Evolutionary conservation across 2,113 vertebrate genomes (phyloP).

Genomic region (Spea multiplicata): DNA sequence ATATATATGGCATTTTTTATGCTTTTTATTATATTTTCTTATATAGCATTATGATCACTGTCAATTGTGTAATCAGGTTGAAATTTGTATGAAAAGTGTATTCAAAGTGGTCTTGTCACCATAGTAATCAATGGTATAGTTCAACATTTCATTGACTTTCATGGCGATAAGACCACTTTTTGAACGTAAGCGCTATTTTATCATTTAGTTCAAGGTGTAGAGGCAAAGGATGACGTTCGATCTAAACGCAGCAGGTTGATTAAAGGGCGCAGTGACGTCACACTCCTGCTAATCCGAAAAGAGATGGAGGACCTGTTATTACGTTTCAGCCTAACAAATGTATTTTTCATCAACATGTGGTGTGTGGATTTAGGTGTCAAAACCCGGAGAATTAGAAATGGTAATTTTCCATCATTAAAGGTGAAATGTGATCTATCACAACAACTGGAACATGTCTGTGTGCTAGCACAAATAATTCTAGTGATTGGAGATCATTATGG

Average conservation of each 20-base stretch:
- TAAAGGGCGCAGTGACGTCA: conserved; percentile 6
- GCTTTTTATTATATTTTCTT: too few relatives aligned
- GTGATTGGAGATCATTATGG: conserved; percentile 82
- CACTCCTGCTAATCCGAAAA: not conserved
- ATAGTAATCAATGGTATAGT: too few relatives aligned
- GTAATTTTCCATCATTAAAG: conserved; percentile 82
- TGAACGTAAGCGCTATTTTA: too few relatives aligned
- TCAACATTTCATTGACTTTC: too few relatives aligned
- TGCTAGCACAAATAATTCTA: conserved; percentile 75
- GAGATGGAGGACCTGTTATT: conserved; percentile 40
- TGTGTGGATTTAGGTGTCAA: conserved; percentile 75
- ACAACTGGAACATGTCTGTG: conserved; percentile 81
- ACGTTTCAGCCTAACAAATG: conserved; percentile 46
- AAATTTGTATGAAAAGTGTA: too few relatives aligned
- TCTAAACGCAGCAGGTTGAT: conserved; percentile 22
- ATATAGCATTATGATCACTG: too few relatives aligned
- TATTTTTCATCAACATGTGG: conserved; percentile 71
- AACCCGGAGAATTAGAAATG: conserved; percentile 75
- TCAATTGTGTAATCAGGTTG: too few relatives aligned
- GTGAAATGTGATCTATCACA: conserved; percentile 82
- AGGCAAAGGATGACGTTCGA: too few relatives aligned
- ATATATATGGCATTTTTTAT: too few relatives aligned
- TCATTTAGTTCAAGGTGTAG: too few relatives aligned
- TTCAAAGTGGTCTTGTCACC: too few relatives aligned
- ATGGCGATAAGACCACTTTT: too few relatives aligned